A percentile compares a stretch with the other conserved stretches of the same genome.
Conservation (phyloP, 2,888 invertebrate species). For the Oxyteleia sp. region DNA sequence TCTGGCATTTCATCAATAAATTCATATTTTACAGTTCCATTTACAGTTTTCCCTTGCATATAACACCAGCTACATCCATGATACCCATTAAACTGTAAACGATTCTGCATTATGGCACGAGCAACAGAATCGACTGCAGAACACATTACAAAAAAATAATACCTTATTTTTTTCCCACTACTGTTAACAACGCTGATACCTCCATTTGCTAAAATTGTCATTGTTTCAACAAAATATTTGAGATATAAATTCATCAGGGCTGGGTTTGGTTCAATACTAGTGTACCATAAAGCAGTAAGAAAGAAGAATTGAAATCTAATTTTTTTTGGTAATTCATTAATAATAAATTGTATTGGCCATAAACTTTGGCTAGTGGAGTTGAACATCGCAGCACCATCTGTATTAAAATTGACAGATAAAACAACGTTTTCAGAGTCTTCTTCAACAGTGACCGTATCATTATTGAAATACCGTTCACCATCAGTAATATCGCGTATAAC, state of each 20-base stretch:
- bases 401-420: slow-evolving; percentile 19
- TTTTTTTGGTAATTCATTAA: slow-evolving; percentile 49
- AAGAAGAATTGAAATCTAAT: slow-evolving; percentile 25
- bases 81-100: slow-evolving; percentile 63
- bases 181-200: slow-evolving; percentile 23
- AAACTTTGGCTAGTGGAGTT: slow-evolving; percentile 32
- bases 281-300: slow-evolving; percentile 39
- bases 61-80: slow-evolving; percentile 68
- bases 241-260: slow-evolving; percentile 40
- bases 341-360: slow-evolving; percentile 23
- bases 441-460: background rate
- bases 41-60: slow-evolving; percentile 17
- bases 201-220: slow-evolving; percentile 15
- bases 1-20: background rate
- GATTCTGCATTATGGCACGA: slow-evolving; percentile 56
- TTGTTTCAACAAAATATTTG: slow-evolving; percentile 33
- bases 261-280: slow-evolving; percentile 16
- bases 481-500: background rate
- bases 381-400: slow-evolving; percentile 35
- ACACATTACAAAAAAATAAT: slow-evolving; percentile 28
- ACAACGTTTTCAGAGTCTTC: too few relatives aligned
- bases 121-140: slow-evolving; percentile 25
- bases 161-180: background rate
- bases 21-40: slow-evolving; percentile 23
- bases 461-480: background rate